phyloP scores from a whole-genome alignment of 1,140 invertebrate species.

The Caenorhabditis remanei region DNA sequence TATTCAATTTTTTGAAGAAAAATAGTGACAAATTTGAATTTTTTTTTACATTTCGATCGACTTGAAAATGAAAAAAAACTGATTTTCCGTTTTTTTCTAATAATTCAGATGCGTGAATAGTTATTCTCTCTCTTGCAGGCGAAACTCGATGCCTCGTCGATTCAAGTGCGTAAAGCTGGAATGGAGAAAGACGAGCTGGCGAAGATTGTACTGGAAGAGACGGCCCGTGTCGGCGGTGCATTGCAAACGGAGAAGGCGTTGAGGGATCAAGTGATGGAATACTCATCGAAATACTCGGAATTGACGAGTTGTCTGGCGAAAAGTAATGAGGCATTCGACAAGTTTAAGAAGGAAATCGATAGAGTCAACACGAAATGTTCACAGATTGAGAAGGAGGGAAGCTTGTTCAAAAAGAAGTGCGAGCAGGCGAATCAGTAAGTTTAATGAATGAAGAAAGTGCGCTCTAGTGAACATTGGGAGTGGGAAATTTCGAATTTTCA shows the following conservation, averaged over 20 bases:
- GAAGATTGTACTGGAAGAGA: constrained; percentile 57
- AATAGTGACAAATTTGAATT: too few species aligned
- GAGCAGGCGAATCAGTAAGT: constrained; percentile 62
- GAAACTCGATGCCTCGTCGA: constrained; percentile 47
- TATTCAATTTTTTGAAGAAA: too few species aligned
- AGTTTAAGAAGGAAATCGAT: constrained; percentile 61
- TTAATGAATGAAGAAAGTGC: not conserved
- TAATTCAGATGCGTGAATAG: too few species aligned
- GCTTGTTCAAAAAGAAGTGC: constrained; percentile 54
- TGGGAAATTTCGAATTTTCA: too few species aligned
- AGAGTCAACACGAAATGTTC: constrained; percentile 57
- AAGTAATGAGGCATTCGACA: constrained; percentile 61
- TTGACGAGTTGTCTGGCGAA: constrained; percentile 50
- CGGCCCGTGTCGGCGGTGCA: constrained; percentile 57
- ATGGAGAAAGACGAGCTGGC: constrained; percentile 59
- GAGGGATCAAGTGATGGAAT: constrained; percentile 60
- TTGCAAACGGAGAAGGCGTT: constrained; percentile 57
- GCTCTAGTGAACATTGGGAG: not conserved
- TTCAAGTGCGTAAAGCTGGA: constrained; percentile 38
- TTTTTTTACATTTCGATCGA: too few species aligned
- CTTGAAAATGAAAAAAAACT: too few species aligned
- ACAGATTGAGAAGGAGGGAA: constrained; percentile 56
- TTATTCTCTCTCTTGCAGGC: too few species aligned
- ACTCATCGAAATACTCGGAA: constrained; percentile 56
- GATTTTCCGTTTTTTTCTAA: too few species aligned